Percentiles rank a stretch among this genome's conserved stretches.
Evolutionary conservation across 2,888 invertebrate genomes (phyloP).

Genomic region (Chelonus formosanus): DNA sequence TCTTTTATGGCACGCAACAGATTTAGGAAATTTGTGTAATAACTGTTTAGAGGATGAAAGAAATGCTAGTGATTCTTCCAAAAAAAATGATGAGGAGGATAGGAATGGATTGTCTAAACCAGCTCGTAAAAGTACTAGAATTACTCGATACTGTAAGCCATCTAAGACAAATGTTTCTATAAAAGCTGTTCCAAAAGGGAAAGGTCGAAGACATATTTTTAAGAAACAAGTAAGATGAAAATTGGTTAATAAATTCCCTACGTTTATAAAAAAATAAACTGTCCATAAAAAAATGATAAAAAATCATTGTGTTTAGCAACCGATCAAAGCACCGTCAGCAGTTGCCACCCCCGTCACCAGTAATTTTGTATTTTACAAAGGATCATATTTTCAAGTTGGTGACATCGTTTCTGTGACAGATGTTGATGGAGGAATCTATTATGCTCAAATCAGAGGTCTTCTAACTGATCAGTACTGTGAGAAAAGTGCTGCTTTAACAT

Average conservation of each 20-base stretch:
- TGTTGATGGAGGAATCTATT: slow-evolving; percentile 79
- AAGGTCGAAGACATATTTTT: slow-evolving; percentile 80
- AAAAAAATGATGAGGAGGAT: slow-evolving; percentile 57
- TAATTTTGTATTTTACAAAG: slow-evolving; percentile 81
- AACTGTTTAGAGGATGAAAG: slow-evolving; percentile 73
- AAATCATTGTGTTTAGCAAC: slow-evolving; percentile 60
- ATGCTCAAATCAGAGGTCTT: slow-evolving; percentile 89
- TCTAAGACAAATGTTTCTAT: slow-evolving; percentile 56
- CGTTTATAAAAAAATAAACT: no score
- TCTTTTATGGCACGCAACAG: slow-evolving; percentile 79
- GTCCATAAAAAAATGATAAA: no score
- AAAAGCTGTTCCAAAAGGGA: slow-evolving; percentile 71
- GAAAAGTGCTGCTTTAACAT: slow-evolving; percentile 90
- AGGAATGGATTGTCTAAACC: slow-evolving; percentile 58
- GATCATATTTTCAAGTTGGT: slow-evolving; percentile 85
- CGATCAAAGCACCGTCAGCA: slow-evolving; percentile 81
- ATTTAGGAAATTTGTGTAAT: slow-evolving; percentile 80
- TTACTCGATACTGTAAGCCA: slow-evolving; percentile 69
- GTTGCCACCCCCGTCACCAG: slow-evolving; percentile 85
- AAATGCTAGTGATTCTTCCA: slow-evolving; percentile 51
- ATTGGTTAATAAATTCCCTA: no score
- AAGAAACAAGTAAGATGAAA: slow-evolving; percentile 70
- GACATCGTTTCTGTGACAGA: slow-evolving; percentile 90
- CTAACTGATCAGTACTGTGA: slow-evolving; percentile 92
- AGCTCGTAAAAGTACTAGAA: slow-evolving; percentile 71